Evolutionary conservation across 2,113 vertebrate genomes (phyloP).

Genomic region (Typhlomys cinereus): DNA sequence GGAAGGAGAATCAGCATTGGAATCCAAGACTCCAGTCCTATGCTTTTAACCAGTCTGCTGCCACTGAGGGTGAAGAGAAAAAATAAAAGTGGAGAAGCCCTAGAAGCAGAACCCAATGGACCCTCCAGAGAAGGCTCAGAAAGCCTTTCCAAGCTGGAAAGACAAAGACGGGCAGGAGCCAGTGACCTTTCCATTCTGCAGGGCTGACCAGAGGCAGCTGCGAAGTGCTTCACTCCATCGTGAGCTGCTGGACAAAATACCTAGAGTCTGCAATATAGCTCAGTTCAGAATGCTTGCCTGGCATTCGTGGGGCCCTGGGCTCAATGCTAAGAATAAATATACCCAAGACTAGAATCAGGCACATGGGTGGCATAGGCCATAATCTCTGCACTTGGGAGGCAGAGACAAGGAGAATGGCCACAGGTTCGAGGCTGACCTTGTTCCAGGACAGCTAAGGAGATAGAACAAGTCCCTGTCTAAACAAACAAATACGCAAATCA

Average conservation of each 20-base stretch:
- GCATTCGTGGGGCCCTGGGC: not conserved
- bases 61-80: not conserved
- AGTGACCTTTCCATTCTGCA: not conserved
- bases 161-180: not conserved
- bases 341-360: not conserved
- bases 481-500: not conserved
- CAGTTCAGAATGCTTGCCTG: not conserved
- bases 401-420: not conserved
- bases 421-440: not conserved
- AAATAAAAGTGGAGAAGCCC: not conserved
- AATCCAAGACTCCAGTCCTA: not conserved
- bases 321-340: not conserved
- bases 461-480: too few relatives aligned
- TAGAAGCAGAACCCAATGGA: not conserved
- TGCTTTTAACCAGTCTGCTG: not conserved
- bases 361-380: too few relatives aligned
- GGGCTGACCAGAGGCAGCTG: not conserved
- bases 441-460: not conserved
- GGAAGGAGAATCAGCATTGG: not conserved
- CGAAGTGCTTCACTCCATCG: not conserved
- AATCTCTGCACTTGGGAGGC: not conserved
- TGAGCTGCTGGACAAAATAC: not conserved
- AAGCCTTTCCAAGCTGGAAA: not conserved
- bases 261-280: not conserved
- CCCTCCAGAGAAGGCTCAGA: not conserved